These are phyloP conservation scores for Phalloptychus januarius DNA, from an alignment of 2,797 vertebrate species.

Conservation along the genomic window DNA sequence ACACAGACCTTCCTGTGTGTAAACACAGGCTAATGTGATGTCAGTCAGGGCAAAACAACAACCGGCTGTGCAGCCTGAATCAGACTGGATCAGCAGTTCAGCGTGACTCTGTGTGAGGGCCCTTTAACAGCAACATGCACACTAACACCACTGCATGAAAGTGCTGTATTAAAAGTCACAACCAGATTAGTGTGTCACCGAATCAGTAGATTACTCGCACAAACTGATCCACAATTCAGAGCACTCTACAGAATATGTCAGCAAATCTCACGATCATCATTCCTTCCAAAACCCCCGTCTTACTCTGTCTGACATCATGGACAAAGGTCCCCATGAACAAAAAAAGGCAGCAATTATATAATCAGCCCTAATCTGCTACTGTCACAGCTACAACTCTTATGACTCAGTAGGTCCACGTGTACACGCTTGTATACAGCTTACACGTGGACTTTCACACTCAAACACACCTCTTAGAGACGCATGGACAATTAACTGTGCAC, in stretches of 20 bases:
- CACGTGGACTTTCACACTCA: conserved; percentile 51
- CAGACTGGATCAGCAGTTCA: conserved; percentile 25
- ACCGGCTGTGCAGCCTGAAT: conserved; percentile 29
- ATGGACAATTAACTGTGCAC: conserved; percentile 49
- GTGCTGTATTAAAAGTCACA: conserved; percentile 8
- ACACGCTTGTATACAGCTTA: conserved; percentile 29
- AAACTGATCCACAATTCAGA: conserved; percentile 62
- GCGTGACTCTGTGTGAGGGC: conserved; percentile 19
- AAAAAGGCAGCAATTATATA: conserved; percentile 58
- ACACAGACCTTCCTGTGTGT: conserved; percentile 24
- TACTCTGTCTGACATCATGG: conserved; percentile 30
- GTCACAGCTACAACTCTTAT: conserved; percentile 23
- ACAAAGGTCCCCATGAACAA: conserved; percentile 43
- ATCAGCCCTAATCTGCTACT: conserved; percentile 57
- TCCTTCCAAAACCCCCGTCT: conserved; percentile 19
- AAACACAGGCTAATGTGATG: conserved; percentile 23
- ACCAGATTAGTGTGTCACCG: conserved; percentile 29
- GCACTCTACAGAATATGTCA: conserved; percentile 41
- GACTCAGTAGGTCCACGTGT: conserved; percentile 29
- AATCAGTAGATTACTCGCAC: conserved; percentile 21
- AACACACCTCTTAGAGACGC: conserved; percentile 39
- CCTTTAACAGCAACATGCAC: neutral
- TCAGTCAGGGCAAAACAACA: conserved; percentile 35
- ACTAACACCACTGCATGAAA: neutral
- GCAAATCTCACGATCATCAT: conserved; percentile 54